Evolutionary conservation across 2,113 vertebrate genomes (phyloP).

Genomic region (Hipposideros armiger): DNA sequence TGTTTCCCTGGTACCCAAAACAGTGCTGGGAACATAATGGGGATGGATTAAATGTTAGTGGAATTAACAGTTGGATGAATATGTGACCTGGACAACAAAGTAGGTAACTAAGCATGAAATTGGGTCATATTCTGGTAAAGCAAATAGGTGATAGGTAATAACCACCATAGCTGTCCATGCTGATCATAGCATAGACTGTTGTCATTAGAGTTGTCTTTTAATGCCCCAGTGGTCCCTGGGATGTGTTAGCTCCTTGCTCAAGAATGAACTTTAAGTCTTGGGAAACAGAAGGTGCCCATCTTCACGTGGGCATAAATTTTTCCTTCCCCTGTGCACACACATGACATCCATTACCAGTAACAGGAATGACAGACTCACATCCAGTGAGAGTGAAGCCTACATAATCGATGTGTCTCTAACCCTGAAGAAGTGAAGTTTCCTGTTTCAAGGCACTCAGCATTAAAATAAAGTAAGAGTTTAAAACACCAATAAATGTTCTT

Average conservation of each 20-base stretch:
- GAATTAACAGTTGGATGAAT: not conserved
- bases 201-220: not conserved
- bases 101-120: not conserved
- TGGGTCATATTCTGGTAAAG: not conserved
- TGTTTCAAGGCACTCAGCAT: not conserved
- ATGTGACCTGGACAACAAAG: not conserved
- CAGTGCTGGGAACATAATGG: not conserved
- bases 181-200: not conserved
- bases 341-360: not conserved
- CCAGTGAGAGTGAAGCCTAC: not conserved
- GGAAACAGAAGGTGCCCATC: not conserved
- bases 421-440: not conserved
- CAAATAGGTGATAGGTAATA: not conserved
- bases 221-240: not conserved
- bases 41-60: not conserved
- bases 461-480: constrained; percentile 10
- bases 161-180: no score
- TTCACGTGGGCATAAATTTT: not conserved
- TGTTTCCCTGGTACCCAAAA: not conserved
- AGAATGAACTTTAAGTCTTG: not conserved
- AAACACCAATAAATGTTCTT: constrained; percentile 27
- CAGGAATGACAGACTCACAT: not conserved
- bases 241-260: not conserved
- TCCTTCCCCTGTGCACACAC: not conserved
- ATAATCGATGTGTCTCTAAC: not conserved